phyloP scores from a whole-genome alignment of 2,113 vertebrate genomes.

The Ranitomeya variabilis region DNA sequence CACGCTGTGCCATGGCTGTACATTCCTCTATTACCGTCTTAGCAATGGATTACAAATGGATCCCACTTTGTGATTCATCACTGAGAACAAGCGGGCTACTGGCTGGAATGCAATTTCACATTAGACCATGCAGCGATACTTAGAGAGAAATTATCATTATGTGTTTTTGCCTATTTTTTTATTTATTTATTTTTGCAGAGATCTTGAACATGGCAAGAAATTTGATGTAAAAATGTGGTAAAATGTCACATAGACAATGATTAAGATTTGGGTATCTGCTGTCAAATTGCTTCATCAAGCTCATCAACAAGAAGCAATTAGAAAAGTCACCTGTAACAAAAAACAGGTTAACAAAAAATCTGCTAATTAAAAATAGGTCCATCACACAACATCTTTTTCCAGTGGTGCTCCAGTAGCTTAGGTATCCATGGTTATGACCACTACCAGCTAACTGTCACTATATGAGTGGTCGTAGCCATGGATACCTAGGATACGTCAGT shows the following conservation, averaged over 20 bases:
- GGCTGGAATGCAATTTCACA: conserved; percentile 4
- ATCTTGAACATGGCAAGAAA: neutral
- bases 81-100: conserved; percentile 23
- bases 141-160: conserved; percentile 11
- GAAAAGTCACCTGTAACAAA: neutral
- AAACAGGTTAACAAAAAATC: too few species aligned
- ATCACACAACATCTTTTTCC: too few species aligned
- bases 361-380: too few species aligned
- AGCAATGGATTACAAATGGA: conserved; percentile 39
- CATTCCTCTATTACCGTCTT: conserved; percentile 60
- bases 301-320: neutral
- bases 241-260: neutral
- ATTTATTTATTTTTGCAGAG: neutral
- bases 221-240: neutral
- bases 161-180: neutral
- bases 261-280: neutral
- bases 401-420: too few species aligned
- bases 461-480: too few species aligned
- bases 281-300: neutral
- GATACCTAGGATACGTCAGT: too few species aligned
- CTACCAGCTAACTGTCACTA: too few species aligned
- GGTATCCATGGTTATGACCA: too few species aligned
- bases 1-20: conserved; percentile 59
- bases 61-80: conserved; percentile 35
- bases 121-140: neutral